Evolutionary conservation across 2,797 vertebrate genomes (phyloP).

Genomic region (Oreonectes daqikongensis): DNA sequence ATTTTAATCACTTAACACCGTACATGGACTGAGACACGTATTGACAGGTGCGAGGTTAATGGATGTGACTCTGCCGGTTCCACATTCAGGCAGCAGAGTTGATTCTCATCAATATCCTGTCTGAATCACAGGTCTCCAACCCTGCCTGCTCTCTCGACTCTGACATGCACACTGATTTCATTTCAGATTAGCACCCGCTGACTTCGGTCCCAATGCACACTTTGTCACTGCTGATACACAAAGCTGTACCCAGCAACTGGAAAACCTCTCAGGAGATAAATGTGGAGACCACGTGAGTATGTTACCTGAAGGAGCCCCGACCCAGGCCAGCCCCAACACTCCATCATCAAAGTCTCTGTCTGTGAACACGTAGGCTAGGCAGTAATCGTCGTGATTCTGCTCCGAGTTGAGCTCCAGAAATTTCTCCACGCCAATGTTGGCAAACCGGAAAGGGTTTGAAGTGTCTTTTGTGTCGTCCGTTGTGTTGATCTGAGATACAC

Average conservation of each 20-base stretch:
- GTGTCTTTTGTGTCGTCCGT: constrained; percentile 84
- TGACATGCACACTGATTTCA: constrained; percentile 30
- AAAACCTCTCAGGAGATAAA: neutral
- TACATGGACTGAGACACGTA: constrained; percentile 25
- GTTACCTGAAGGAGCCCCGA: constrained; percentile 85
- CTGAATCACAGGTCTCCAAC: constrained; percentile 1
- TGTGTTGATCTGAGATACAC: constrained; percentile 85
- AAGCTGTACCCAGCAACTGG: neutral
- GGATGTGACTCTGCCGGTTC: constrained; percentile 11
- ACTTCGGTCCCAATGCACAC: neutral
- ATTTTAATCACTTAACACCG: neutral
- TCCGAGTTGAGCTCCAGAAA: constrained; percentile 97
- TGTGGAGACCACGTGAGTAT: constrained; percentile 1
- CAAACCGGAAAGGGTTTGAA: constrained; percentile 93
- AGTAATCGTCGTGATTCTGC: constrained; percentile 98
- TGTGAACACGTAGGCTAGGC: constrained; percentile 97
- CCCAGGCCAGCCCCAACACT: constrained; percentile 95
- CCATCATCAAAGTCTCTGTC: constrained; percentile 98
- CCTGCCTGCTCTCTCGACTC: constrained; percentile 28
- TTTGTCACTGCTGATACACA: neutral
- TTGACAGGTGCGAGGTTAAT: constrained; percentile 13
- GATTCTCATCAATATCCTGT: constrained; percentile 10
- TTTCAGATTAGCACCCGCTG: constrained; percentile 36
- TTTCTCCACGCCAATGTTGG: constrained; percentile 98
- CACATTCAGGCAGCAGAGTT: constrained; percentile 9